Evolutionary conservation across 2,888 invertebrate genomes (phyloP).

Genomic region (Nycteola revayana): DNA sequence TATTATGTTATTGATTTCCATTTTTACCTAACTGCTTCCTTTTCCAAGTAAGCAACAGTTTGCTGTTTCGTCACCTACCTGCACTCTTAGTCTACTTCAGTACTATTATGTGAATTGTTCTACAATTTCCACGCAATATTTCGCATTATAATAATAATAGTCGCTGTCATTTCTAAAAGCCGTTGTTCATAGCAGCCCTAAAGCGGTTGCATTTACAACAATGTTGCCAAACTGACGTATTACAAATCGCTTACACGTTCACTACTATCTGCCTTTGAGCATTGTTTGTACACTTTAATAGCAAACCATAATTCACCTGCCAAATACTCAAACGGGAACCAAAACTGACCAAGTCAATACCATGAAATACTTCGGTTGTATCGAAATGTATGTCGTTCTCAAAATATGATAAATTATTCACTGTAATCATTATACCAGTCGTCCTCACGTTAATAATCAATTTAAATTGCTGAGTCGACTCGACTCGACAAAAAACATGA

Average conservation of each 20-base stretch:
- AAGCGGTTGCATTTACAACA: constrained; percentile 8
- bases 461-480: constrained; percentile 18
- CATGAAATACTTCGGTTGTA: too few relatives aligned
- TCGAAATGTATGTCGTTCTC: too few relatives aligned
- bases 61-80: too few relatives aligned
- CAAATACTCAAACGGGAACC: constrained; percentile 28
- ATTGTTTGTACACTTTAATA: constrained; percentile 33
- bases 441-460: constrained; percentile 23
- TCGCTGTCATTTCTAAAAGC: too few relatives aligned
- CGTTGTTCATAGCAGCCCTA: too few relatives aligned
- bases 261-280: constrained; percentile 29
- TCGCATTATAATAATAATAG: too few relatives aligned
- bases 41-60: too few relatives aligned
- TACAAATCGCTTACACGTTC: constrained; percentile 33
- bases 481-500: constrained; percentile 13
- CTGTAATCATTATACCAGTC: constrained; percentile 17
- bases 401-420: constrained; percentile 10
- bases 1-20: too few relatives aligned
- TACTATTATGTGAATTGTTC: too few relatives aligned
- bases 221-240: constrained; percentile 29
- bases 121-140: too few relatives aligned
- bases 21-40: too few relatives aligned
- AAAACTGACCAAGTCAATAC: constrained; percentile 30
- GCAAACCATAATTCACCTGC: constrained; percentile 30
- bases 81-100: too few relatives aligned